Percentiles rank a stretch among this genome's conserved stretches.
Evolutionary conservation across 2,888 invertebrate genomes (phyloP).

Genomic region (Tachina lurida): DNA sequence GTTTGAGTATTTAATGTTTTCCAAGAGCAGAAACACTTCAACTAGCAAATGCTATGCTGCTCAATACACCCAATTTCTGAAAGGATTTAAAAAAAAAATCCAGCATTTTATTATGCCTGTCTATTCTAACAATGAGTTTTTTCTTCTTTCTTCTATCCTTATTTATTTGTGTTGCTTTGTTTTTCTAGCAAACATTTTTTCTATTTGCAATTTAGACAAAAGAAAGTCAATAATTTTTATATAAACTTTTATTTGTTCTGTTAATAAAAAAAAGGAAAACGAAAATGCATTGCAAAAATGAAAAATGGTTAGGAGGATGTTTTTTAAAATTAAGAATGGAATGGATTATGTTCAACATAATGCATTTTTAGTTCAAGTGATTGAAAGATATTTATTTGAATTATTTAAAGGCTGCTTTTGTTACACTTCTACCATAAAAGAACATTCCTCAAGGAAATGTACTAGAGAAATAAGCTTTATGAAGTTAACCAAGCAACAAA

Average conservation of each 20-base stretch:
- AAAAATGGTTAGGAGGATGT: neutral
- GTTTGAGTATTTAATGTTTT: conserved; percentile 1
- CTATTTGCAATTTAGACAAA: conserved; percentile 41
- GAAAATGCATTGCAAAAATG: neutral
- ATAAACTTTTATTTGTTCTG: conserved; percentile 5
- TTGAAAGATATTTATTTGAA: neutral
- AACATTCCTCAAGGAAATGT: no score
- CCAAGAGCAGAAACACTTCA: neutral
- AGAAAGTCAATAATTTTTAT: conserved; percentile 24
- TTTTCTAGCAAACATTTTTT: conserved; percentile 32
- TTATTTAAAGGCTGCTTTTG: neutral
- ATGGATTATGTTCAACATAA: neutral
- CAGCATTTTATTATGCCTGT: neutral
- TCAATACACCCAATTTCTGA: neutral
- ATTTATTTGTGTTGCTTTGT: neutral
- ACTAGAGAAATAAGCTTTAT: no score
- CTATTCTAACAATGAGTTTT: conserved; percentile 9
- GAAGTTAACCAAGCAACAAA: no score
- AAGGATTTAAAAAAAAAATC: neutral
- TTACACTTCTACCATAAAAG: no score
- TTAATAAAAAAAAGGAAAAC: neutral
- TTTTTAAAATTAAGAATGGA: neutral
- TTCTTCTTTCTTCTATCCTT: neutral
- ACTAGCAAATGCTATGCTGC: neutral
- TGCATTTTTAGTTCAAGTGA: neutral